phyloP scores from a whole-genome alignment of 1,140 invertebrate genomes.

The Aphidius gifuensis region DNA sequence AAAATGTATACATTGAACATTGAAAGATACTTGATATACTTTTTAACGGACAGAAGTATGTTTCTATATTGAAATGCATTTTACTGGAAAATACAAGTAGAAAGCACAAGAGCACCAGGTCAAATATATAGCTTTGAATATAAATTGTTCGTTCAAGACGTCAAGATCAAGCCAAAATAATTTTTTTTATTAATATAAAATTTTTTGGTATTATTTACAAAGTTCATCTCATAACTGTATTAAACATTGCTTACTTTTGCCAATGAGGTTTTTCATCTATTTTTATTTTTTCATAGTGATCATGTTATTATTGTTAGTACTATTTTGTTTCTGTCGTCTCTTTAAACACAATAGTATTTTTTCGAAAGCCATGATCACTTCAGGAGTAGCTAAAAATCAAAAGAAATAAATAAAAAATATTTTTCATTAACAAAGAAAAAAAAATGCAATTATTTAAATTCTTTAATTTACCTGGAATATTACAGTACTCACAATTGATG shows the following conservation, averaged over 20 bases:
- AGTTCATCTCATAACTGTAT: slow-evolving; percentile 9
- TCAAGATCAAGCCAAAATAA: slow-evolving; percentile 10
- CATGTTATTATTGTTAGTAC: no score
- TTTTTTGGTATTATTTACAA: slow-evolving; percentile 1
- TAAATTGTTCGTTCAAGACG: slow-evolving; percentile 30
- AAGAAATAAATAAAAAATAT: no score
- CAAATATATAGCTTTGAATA: slow-evolving; percentile 27
- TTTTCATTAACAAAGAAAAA: no score
- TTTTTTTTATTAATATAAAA: slow-evolving; percentile 3
- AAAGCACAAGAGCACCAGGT: not conserved
- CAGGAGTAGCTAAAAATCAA: no score
- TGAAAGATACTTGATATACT: no score
- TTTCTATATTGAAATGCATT: slow-evolving; percentile 34
- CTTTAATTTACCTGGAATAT: slow-evolving; percentile 3
- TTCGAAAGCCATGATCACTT: no score
- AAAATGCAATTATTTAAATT: no score
- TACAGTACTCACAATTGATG: slow-evolving; percentile 3
- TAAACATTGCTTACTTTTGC: slow-evolving; percentile 2
- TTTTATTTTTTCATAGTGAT: not conserved
- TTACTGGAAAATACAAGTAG: slow-evolving; percentile 26
- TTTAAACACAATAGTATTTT: no score
- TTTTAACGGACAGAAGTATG: not conserved
- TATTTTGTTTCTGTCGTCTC: no score
- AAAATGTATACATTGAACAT: no score
- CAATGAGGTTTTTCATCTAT: slow-evolving; percentile 2